Evolutionary conservation across 2,113 vertebrate species (phyloP).

Genomic region (Vulpes lagopus): DNA sequence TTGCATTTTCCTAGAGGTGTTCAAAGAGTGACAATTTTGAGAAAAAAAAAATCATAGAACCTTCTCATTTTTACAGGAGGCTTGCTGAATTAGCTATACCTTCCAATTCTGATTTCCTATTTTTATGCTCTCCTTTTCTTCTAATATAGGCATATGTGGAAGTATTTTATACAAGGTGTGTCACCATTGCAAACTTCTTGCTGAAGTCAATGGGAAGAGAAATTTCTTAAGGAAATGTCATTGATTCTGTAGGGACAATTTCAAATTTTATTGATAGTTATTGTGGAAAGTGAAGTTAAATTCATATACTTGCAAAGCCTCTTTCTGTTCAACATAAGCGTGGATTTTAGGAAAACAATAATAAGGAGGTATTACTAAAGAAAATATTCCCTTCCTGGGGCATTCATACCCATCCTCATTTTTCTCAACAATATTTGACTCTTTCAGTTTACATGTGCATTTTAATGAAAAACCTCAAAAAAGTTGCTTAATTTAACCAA

Average conservation of each 20-base stretch:
- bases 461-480: slow-evolving; percentile 35
- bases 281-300: not conserved
- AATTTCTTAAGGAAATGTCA: not conserved
- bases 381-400: not conserved
- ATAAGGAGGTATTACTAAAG: not conserved
- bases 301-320: not conserved
- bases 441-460: not conserved
- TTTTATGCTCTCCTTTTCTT: not conserved
- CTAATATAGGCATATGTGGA: not conserved
- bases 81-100: not conserved
- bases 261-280: not conserved
- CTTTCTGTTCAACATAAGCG: not conserved
- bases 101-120: not conserved
- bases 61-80: not conserved
- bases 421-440: not conserved
- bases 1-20: not conserved
- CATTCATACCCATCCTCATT: not conserved
- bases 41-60: not conserved
- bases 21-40: not conserved
- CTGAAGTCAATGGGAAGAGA: not conserved
- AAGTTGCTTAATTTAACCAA: not conserved
- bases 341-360: not conserved
- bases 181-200: not conserved
- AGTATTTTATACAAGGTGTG: not conserved
- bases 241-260: not conserved